Conservation (phyloP, 2,113 vertebrate species). For the Sapajus apella region DNA sequence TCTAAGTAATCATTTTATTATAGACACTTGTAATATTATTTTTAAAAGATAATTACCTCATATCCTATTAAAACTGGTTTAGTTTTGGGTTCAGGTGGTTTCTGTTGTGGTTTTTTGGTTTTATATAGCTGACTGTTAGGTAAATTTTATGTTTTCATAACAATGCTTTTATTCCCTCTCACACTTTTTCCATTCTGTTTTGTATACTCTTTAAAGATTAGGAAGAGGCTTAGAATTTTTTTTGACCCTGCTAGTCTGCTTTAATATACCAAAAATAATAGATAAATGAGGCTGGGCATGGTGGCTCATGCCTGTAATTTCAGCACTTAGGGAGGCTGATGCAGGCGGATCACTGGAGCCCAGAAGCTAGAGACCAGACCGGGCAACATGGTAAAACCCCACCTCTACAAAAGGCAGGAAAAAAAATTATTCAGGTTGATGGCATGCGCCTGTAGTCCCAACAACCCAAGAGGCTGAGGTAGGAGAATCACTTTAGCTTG, state of each 20-base stretch:
- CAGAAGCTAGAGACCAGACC: too few species aligned
- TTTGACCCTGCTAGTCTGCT: neutral
- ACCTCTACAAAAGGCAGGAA: too few species aligned
- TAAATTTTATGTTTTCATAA: neutral
- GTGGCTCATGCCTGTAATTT: too few species aligned
- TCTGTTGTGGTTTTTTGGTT: neutral
- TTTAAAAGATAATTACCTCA: conserved; percentile 3
- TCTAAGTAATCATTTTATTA: neutral
- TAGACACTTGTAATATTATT: neutral
- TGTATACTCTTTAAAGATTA: neutral
- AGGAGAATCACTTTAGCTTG: too few species aligned
- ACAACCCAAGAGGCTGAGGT: too few species aligned
- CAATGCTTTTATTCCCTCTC: neutral
- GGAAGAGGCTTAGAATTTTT: neutral
- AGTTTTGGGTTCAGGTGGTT: neutral
- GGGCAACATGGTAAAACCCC: too few species aligned
- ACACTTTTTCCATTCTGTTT: neutral
- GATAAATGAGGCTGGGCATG: too few species aligned
- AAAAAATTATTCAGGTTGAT: too few species aligned
- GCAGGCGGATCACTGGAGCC: too few species aligned
- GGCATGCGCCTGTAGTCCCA: too few species aligned
- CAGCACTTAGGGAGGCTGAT: too few species aligned
- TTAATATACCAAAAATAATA: conserved; percentile 12
- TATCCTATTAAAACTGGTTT: neutral
- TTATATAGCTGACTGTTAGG: neutral